These are phyloP conservation scores for Leucophenga varia DNA, from an alignment of 1,140 invertebrate genomes.

Conservation along the genomic window DNA sequence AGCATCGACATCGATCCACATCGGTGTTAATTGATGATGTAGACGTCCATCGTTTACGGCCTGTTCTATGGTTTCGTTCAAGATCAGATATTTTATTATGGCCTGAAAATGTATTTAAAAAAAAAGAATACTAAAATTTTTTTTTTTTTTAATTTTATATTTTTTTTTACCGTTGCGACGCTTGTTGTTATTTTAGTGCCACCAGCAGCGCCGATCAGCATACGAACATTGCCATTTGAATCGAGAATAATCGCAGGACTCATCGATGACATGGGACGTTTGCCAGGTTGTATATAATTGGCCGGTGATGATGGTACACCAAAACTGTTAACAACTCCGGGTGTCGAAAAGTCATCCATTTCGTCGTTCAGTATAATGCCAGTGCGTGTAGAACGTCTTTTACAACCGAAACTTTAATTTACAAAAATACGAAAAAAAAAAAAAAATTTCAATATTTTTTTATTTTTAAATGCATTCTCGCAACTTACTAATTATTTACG, in stretches of 20 bases:
- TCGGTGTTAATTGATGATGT: constrained; percentile 93
- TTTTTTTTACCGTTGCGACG: constrained; percentile 57
- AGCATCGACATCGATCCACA: constrained; percentile 62
- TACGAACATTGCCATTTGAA: constrained; percentile 69
- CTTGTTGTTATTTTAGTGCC: constrained; percentile 90
- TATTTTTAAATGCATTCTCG: background rate
- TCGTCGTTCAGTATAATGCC: constrained; percentile 93
- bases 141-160: too few species aligned
- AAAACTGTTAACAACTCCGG: constrained; percentile 77
- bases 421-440: background rate
- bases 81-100: constrained; percentile 71
- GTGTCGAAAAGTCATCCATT: constrained; percentile 95
- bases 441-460: background rate
- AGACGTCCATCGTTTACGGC: constrained; percentile 80
- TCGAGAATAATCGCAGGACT: constrained; percentile 83
- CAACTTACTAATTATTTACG: constrained; percentile 85
- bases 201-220: constrained; percentile 88
- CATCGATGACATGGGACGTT: constrained; percentile 94
- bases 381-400: constrained; percentile 72
- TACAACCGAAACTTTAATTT: constrained; percentile 73
- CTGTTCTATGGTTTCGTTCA: constrained; percentile 71
- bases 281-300: constrained; percentile 82
- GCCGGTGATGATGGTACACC: constrained; percentile 74
- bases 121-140: too few species aligned
- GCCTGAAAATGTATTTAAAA: constrained; percentile 62